Evolutionary conservation across 2,888 invertebrate species (phyloP).

Genomic region (Hyppa rectilinea): DNA sequence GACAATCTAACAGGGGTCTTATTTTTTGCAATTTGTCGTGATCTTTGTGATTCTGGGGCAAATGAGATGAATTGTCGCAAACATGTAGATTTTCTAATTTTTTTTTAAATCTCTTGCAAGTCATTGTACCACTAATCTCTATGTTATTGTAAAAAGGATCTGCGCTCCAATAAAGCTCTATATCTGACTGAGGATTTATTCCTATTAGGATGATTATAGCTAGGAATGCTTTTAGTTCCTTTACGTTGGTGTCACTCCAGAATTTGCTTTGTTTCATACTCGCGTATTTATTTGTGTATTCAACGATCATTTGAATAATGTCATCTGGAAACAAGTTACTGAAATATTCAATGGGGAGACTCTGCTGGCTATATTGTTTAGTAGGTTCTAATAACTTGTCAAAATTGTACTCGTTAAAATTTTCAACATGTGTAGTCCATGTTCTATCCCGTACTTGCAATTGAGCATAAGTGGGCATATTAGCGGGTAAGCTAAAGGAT

Average conservation of each 20-base stretch:
- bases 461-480: conserved; percentile 35
- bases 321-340: conserved; percentile 50
- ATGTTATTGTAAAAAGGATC: conserved; percentile 44
- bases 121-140: conserved; percentile 42
- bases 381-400: conserved; percentile 33
- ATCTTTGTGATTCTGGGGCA: conserved; percentile 40
- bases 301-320: conserved; percentile 17
- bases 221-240: conserved; percentile 44
- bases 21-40: conserved; percentile 53
- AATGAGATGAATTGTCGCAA: conserved; percentile 44
- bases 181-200: conserved; percentile 33
- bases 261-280: conserved; percentile 41
- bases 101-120: conserved; percentile 44
- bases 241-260: conserved; percentile 32
- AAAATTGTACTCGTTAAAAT: conserved; percentile 35
- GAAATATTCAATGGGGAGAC: conserved; percentile 44
- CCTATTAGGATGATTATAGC: conserved; percentile 41
- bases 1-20: conserved; percentile 33
- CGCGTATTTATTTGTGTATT: no score
- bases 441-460: conserved; percentile 36
- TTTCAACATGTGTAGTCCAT: conserved; percentile 38
- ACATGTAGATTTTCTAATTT: conserved; percentile 37
- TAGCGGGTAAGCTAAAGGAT: neutral
- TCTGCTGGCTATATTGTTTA: conserved; percentile 36
- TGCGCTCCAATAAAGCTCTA: conserved; percentile 41